Percentiles rank a stretch among this genome's conserved stretches.
phyloP scores from a whole-genome alignment of 2,113 vertebrate species.

The Bettongia penicillata region DNA sequence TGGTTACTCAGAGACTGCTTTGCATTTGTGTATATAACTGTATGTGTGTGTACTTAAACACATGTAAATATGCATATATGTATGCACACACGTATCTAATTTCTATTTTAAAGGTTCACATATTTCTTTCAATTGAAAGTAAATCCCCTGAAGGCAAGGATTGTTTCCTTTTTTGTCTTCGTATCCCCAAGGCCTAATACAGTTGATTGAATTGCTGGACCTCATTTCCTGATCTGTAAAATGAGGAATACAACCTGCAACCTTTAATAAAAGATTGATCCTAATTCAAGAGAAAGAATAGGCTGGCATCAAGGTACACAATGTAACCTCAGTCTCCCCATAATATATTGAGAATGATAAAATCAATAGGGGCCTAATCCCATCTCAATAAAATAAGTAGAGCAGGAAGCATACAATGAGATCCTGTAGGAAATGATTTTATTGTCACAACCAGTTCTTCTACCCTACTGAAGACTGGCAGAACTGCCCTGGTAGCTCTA shows the following conservation, averaged over 20 bases:
- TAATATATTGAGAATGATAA: background rate
- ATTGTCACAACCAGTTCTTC: background rate
- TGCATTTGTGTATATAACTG: background rate
- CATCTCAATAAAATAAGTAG: background rate
- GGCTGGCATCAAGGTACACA: constrained; percentile 14
- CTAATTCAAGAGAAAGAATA: constrained; percentile 26
- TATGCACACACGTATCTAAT: background rate
- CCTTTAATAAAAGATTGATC: background rate
- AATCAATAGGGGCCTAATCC: background rate
- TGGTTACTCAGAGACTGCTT: background rate
- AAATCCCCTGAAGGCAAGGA: background rate
- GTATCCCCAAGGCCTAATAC: background rate
- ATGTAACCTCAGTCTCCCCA: background rate
- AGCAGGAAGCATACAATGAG: background rate
- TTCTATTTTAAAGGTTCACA: background rate
- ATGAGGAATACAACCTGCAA: background rate
- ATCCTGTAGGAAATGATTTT: background rate
- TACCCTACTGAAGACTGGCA: background rate
- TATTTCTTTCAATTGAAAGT: background rate
- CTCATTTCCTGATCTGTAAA: background rate
- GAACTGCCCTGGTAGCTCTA: background rate
- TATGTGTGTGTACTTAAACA: background rate
- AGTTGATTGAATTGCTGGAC: background rate
- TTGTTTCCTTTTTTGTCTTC: background rate
- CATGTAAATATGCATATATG: background rate